Conservation (phyloP, 2,797 vertebrate species). For the Peromyscus aztecus region DNA sequence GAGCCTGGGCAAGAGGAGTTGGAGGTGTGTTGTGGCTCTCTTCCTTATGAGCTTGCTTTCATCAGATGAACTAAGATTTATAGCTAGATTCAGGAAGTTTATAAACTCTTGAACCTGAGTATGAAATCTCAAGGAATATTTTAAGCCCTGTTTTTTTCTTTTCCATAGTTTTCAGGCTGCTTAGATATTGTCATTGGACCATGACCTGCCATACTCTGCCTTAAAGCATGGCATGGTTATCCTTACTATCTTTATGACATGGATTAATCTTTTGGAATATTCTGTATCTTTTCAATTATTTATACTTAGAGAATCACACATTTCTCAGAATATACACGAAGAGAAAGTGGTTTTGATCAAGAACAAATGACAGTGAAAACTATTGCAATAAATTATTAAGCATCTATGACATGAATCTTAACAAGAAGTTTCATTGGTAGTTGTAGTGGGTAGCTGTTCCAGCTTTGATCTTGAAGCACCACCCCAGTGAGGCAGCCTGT, state of each 20-base stretch:
- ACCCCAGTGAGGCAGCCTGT: no score
- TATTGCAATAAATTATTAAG: background rate
- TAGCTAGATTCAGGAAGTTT: background rate
- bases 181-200: background rate
- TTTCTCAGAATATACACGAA: background rate
- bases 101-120: background rate
- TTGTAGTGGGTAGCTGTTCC: no score
- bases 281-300: background rate
- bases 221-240: background rate
- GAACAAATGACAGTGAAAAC: background rate
- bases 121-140: background rate
- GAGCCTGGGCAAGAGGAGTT: constrained; percentile 48
- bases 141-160: background rate
- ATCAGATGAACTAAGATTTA: constrained; percentile 9
- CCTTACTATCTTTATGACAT: background rate
- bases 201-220: background rate
- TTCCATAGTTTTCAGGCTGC: background rate
- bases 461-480: no score
- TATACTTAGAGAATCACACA: background rate
- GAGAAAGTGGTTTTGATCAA: background rate
- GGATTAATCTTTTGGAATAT: background rate
- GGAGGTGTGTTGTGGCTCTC: background rate
- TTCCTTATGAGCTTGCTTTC: background rate
- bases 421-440: background rate
- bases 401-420: background rate